Evolutionary conservation across 2,113 vertebrate genomes (phyloP).

Genomic region (Myrmecobius fasciatus): DNA sequence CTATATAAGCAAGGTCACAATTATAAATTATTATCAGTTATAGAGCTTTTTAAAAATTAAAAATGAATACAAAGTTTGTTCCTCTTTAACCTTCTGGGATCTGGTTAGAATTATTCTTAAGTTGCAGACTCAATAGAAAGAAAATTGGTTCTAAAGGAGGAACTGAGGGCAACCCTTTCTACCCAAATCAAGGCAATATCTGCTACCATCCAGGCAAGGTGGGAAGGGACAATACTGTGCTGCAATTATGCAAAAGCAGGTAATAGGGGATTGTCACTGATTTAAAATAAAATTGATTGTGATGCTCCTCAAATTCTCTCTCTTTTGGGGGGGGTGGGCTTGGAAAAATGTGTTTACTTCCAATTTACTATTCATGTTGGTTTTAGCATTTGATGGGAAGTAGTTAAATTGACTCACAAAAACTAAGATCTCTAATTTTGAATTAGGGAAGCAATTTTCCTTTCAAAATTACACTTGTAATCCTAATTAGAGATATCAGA

Average conservation of each 20-base stretch:
- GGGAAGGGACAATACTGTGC: neutral
- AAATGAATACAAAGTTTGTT: neutral
- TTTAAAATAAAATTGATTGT: neutral
- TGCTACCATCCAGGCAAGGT: neutral
- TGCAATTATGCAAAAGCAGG: neutral
- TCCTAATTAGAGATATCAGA: neutral
- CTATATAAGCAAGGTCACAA: neutral
- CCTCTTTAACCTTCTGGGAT: neutral
- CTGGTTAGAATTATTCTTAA: neutral
- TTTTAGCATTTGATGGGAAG: neutral
- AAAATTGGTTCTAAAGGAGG: neutral
- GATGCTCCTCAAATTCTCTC: neutral
- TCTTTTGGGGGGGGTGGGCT: no score
- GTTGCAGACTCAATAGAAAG: neutral
- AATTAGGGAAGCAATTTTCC: neutral
- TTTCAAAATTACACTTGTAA: neutral
- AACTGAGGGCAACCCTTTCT: neutral
- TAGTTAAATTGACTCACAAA: neutral
- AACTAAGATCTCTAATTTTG: neutral
- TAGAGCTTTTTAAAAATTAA: neutral
- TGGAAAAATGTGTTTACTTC: neutral
- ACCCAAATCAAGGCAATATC: neutral
- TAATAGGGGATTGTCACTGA: neutral
- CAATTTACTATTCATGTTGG: neutral
- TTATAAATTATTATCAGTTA: neutral